These are phyloP conservation scores for Polypedilum vanderplanki DNA, from an alignment of 1,140 invertebrate species.

Conservation along the genomic window DNA sequence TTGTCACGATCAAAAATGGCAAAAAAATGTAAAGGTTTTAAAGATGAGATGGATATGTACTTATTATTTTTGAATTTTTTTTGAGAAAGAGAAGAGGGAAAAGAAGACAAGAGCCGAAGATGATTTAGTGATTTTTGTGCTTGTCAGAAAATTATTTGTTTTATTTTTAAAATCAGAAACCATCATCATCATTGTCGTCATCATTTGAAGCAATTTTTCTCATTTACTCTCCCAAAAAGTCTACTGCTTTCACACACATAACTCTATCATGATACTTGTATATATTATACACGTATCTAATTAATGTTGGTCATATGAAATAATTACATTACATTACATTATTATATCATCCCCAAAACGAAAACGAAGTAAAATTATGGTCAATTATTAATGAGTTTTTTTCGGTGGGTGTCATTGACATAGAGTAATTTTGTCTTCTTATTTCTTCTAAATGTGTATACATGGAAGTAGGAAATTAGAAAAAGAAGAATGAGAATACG, in stretches of 20 bases:
- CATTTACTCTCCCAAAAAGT: background rate
- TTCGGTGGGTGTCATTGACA: slow-evolving; percentile 4
- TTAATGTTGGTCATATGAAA: background rate
- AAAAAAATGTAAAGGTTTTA: background rate
- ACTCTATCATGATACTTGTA: background rate
- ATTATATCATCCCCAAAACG: background rate
- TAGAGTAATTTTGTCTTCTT: background rate
- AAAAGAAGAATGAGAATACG: no score
- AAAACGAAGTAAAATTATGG: background rate
- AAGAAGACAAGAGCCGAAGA: background rate
- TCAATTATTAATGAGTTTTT: slow-evolving; percentile 8
- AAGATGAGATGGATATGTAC: background rate
- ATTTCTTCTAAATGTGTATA: background rate
- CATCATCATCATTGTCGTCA: background rate
- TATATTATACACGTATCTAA: background rate
- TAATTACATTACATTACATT: background rate
- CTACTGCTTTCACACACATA: background rate
- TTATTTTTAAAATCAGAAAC: slow-evolving; percentile 1
- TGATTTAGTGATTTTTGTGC: background rate
- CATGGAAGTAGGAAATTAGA: background rate
- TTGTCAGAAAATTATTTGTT: slow-evolving; percentile 8
- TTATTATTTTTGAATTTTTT: background rate
- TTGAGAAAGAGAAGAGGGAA: background rate
- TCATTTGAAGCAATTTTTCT: slow-evolving; percentile 5
- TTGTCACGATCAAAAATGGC: background rate